Conservation (phyloP, 1,140 invertebrate genomes). For the Pseudomyrmex sp. region DNA sequence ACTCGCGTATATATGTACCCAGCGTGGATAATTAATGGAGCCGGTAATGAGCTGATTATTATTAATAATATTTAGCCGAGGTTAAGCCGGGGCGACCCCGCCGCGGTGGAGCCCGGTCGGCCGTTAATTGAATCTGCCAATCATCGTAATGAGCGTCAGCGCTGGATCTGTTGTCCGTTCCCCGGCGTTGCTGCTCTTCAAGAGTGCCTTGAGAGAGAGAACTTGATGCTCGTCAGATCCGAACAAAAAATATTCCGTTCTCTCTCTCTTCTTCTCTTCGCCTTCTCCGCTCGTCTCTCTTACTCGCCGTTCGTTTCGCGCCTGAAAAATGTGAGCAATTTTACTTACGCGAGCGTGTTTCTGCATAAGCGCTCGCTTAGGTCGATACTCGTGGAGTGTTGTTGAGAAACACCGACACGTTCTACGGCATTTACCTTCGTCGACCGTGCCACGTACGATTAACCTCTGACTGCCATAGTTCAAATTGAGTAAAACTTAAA, state of each 20-base stretch:
- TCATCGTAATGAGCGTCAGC: constrained; percentile 85
- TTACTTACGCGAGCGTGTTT: constrained; percentile 60
- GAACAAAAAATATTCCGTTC: constrained; percentile 68
- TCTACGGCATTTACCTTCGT: constrained; percentile 33
- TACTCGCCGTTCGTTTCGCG: constrained; percentile 26
- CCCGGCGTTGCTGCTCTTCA: constrained; percentile 63
- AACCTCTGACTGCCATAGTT: constrained; percentile 44
- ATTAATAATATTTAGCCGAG: constrained; percentile 85
- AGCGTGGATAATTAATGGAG: constrained; percentile 83
- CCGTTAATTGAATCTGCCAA: constrained; percentile 85
- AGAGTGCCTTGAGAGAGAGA: constrained; percentile 60
- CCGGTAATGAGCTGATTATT: constrained; percentile 85
- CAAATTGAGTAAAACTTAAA: constrained; percentile 22
- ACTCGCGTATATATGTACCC: constrained; percentile 61
- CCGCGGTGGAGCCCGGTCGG: constrained; percentile 76
- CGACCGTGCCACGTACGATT: constrained; percentile 47
- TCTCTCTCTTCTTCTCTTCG: constrained; percentile 3
- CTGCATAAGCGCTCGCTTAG: constrained; percentile 43
- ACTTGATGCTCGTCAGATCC: constrained; percentile 74
- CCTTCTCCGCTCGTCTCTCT: not conserved
- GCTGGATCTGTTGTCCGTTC: constrained; percentile 78
- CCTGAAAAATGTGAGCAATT: constrained; percentile 71
- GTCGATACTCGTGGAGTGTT: constrained; percentile 36
- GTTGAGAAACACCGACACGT: constrained; percentile 34
- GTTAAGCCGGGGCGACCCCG: constrained; percentile 83